Percentiles rank a stretch among this genome's conserved stretches.
Evolutionary conservation across 2,797 vertebrate species (phyloP).

Genomic region (Allobates femoralis): DNA sequence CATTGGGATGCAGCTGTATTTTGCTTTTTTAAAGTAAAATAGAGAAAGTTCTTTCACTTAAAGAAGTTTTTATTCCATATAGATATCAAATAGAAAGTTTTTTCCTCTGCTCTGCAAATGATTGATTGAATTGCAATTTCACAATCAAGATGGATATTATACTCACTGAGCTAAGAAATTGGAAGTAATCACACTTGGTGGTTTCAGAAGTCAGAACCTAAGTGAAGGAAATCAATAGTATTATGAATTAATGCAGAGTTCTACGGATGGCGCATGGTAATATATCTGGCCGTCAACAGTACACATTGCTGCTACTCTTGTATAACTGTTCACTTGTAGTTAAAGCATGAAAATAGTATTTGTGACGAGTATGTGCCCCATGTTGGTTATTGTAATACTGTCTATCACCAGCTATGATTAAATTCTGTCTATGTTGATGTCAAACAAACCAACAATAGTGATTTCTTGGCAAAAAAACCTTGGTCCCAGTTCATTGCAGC

Average conservation of each 20-base stretch:
- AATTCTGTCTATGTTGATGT: too few relatives aligned
- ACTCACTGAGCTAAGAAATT: conserved; percentile 56
- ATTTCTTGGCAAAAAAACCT: too few relatives aligned
- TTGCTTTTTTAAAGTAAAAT: too few relatives aligned
- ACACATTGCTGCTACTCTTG: neutral
- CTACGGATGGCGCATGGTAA: neutral
- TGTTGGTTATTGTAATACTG: too few relatives aligned
- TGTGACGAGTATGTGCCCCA: too few relatives aligned
- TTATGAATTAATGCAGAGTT: conserved; percentile 29
- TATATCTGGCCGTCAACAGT: neutral
- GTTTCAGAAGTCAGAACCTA: conserved; percentile 34
- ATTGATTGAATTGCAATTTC: conserved; percentile 47
- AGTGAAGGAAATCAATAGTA: conserved; percentile 43
- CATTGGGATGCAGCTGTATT: too few relatives aligned
- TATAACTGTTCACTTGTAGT: neutral
- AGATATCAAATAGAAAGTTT: neutral
- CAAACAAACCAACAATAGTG: too few relatives aligned
- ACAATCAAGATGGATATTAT: conserved; percentile 42
- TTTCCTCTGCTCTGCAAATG: conserved; percentile 26
- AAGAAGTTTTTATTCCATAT: neutral
- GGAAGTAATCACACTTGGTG: conserved; percentile 47
- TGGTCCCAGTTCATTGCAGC: too few relatives aligned
- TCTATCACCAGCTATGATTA: too few relatives aligned
- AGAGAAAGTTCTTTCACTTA: neutral
- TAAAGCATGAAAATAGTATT: neutral